Percentiles rank a stretch among this genome's conserved stretches.
These are phyloP conservation scores for Alectura lathami DNA, from an alignment of 2,113 vertebrate species.

Conservation along the genomic window DNA sequence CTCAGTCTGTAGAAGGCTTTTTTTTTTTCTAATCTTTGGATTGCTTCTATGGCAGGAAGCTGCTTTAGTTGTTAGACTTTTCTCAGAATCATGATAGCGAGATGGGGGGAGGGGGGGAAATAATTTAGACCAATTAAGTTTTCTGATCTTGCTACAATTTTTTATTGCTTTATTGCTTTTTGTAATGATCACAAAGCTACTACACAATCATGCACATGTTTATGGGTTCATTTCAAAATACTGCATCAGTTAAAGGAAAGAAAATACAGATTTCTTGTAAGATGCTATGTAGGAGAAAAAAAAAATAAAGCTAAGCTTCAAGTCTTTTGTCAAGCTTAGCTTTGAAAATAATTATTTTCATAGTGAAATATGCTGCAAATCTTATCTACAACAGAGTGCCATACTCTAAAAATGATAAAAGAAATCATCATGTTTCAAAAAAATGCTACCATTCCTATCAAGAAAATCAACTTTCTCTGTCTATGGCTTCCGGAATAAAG, in stretches of 20 bases:
- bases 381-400: neutral
- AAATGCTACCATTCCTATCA: neutral
- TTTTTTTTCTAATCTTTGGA: constrained; percentile 54
- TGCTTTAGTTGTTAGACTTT: constrained; percentile 37
- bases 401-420: neutral
- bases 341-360: neutral
- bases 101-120: too few species aligned
- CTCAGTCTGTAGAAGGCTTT: constrained; percentile 32
- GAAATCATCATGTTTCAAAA: neutral
- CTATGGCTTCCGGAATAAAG: neutral
- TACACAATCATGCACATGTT: neutral
- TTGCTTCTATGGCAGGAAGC: constrained; percentile 45
- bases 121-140: neutral
- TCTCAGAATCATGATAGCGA: constrained; percentile 25
- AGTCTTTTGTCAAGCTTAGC: neutral
- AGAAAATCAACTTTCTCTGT: neutral
- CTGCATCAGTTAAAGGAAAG: neutral
- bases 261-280: neutral
- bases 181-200: neutral
- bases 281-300: neutral
- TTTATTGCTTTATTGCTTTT: neutral
- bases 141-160: neutral
- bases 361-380: neutral
- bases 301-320: neutral
- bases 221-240: neutral